phyloP scores from a whole-genome alignment of 1,140 invertebrate species.

The Pogonognathellus flavescens region DNA sequence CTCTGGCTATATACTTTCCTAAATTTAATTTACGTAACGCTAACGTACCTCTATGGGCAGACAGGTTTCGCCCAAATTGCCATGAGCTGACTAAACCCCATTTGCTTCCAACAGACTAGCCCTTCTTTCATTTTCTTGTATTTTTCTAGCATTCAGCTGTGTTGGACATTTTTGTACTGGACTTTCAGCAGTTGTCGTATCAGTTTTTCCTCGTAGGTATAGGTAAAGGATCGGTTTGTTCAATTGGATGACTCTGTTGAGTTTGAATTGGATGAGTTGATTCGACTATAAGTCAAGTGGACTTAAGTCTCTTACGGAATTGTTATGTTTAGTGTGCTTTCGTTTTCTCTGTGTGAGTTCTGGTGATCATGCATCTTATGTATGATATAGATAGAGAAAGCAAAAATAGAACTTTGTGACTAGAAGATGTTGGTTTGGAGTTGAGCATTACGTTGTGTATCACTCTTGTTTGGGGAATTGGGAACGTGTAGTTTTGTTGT shows the following conservation, averaged over 20 bases:
- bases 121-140: not conserved
- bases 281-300: conserved; percentile 28
- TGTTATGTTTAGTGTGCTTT: conserved; percentile 18
- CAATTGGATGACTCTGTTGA: conserved; percentile 27
- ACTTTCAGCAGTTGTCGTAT: not conserved
- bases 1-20: not conserved
- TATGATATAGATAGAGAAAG: not conserved
- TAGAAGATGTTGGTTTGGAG: not conserved
- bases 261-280: conserved; percentile 6
- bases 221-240: conserved; percentile 3
- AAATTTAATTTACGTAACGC: conserved; percentile 39
- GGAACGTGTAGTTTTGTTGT: conserved; percentile 6
- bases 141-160: not conserved
- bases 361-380: not conserved
- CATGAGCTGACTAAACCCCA: conserved; percentile 44
- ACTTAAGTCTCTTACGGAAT: conserved; percentile 12
- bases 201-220: not conserved
- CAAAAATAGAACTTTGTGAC: not conserved
- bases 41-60: not conserved
- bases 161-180: not conserved
- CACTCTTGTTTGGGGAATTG: conserved; percentile 41
- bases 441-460: conserved; percentile 23
- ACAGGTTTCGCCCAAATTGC: conserved; percentile 9
- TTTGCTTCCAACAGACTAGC: not conserved
- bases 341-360: not conserved